These are phyloP conservation scores for Meriones unguiculatus DNA, from an alignment of 2,113 vertebrate species.

Conservation along the genomic window DNA sequence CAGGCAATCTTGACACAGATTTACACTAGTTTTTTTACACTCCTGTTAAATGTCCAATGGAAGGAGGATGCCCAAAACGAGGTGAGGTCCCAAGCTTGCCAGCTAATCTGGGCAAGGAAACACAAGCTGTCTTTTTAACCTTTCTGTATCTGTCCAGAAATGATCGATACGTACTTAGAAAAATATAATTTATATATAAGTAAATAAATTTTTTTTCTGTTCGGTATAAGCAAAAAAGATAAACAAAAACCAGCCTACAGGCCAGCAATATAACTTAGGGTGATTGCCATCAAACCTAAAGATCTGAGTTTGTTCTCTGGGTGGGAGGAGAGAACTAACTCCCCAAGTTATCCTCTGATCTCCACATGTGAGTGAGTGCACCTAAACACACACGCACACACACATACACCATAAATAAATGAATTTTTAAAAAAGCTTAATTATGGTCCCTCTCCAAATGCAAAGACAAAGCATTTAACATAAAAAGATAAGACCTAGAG, in stretches of 20 bases:
- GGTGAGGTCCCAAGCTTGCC: neutral
- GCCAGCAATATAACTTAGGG: neutral
- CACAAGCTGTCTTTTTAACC: neutral
- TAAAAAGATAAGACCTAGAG: too few relatives aligned
- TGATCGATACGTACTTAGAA: neutral
- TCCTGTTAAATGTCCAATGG: neutral
- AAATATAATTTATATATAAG: neutral
- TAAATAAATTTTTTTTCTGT: neutral
- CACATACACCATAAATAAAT: neutral
- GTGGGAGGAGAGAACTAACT: neutral
- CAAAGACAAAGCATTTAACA: constrained; percentile 40
- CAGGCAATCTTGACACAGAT: neutral
- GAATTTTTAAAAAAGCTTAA: neutral
- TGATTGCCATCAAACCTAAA: neutral
- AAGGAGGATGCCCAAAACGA: neutral
- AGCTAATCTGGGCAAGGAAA: constrained; percentile 10
- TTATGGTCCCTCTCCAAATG: neutral
- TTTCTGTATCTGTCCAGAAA: neutral
- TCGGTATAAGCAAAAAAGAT: neutral
- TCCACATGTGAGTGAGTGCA: neutral
- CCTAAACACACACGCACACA: neutral
- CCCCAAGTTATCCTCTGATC: neutral
- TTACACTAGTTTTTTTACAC: neutral
- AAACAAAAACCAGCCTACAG: neutral
- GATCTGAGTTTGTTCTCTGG: neutral